Conservation (phyloP, 2,113 vertebrate genomes). For the Sturnus vulgaris region DNA sequence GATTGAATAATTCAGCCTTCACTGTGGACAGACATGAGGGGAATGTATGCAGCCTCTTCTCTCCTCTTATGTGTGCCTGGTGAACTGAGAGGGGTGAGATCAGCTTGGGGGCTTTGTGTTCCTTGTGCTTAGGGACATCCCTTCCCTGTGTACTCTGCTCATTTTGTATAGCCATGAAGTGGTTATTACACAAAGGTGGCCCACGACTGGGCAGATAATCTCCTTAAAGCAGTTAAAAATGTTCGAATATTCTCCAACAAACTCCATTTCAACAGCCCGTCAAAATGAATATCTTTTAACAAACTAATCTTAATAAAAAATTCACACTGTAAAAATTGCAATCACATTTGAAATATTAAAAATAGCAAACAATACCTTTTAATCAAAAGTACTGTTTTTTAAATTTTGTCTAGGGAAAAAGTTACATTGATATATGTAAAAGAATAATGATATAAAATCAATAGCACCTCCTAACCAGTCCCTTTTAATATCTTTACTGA, state of each 20-base stretch:
- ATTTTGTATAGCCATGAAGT: background rate
- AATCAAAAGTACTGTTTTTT: background rate
- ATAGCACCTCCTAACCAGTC: background rate
- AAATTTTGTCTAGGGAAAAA: background rate
- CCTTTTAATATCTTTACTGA: background rate
- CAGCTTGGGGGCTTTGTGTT: background rate
- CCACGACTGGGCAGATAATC: background rate
- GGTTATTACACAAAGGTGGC: background rate
- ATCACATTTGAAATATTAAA: background rate
- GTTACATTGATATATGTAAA: background rate
- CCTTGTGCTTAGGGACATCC: background rate
- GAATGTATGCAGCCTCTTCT: background rate
- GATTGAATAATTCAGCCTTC: background rate
- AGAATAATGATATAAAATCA: background rate
- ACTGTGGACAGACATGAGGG: accelerated
- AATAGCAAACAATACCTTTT: background rate
- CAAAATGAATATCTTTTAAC: background rate
- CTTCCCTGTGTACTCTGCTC: background rate
- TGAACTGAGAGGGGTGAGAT: background rate
- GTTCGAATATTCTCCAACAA: background rate
- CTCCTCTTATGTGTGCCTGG: background rate
- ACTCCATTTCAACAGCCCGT: background rate
- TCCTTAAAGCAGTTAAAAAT: background rate
- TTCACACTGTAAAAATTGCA: background rate
- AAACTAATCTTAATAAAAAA: background rate